Percentiles rank a stretch among this genome's conserved stretches.
Conservation (phyloP, 2,888 invertebrate genomes). For the Patella depressa region DNA sequence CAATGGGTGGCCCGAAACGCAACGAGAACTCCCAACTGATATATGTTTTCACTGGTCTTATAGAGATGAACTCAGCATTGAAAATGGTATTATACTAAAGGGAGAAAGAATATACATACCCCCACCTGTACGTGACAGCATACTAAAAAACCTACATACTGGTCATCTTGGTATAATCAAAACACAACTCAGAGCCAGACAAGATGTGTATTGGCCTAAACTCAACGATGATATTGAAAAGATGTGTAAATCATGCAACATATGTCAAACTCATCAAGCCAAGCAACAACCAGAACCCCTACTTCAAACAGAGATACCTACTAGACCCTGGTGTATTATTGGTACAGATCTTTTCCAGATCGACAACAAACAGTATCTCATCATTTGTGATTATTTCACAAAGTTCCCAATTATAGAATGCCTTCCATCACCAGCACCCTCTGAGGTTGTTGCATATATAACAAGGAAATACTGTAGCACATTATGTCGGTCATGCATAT, state of each 20-base stretch:
- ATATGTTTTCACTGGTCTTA: neutral
- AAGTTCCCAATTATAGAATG: too few species aligned
- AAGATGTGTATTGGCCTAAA: neutral
- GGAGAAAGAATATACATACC: neutral
- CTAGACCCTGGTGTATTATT: neutral
- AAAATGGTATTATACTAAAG: neutral
- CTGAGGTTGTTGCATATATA: too few species aligned
- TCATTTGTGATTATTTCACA: neutral
- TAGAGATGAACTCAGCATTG: neutral
- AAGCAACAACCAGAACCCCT: neutral
- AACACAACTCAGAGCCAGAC: neutral
- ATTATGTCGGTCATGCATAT: too few species aligned
- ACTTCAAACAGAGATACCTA: neutral
- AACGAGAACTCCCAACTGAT: neutral
- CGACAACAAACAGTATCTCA: neutral
- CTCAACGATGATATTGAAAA: neutral
- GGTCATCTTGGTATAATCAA: neutral
- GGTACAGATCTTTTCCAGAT: neutral
- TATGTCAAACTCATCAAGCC: neutral
- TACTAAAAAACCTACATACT: neutral
- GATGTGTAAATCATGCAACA: neutral
- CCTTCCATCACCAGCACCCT: too few species aligned
- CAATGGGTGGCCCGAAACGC: neutral
- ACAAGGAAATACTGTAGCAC: too few species aligned
- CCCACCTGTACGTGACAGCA: neutral